A percentile compares a stretch with the other conserved stretches of the same genome.
These are phyloP conservation scores for Coregonus clupeaformis DNA, from an alignment of 2,113 vertebrate species.

Conservation along the genomic window DNA sequence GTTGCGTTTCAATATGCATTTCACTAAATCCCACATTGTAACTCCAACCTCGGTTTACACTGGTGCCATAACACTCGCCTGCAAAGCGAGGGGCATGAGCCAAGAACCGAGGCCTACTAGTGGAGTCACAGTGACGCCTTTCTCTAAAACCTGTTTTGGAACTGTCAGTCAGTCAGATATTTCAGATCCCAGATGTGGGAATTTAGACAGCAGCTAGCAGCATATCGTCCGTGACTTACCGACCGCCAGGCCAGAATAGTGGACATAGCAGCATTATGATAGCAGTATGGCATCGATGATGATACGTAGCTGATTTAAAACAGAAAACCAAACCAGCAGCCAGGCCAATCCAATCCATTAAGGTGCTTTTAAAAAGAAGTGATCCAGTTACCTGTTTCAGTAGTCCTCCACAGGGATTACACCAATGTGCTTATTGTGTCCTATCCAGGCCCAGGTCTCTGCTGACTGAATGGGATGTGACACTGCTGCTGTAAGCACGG, in stretches of 20 bases:
- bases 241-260: slow-evolving; percentile 17
- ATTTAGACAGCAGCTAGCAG: slow-evolving; percentile 27
- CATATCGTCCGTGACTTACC: slow-evolving; percentile 1
- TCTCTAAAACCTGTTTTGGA: slow-evolving; percentile 53
- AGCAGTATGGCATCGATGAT: slow-evolving; percentile 42
- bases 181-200: slow-evolving; percentile 49
- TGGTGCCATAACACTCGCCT: neutral
- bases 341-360: slow-evolving; percentile 80
- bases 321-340: slow-evolving; percentile 61
- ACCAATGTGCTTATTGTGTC: slow-evolving; percentile 78
- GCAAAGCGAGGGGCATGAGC: neutral
- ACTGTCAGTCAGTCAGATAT: slow-evolving; percentile 28
- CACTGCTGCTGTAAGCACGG: slow-evolving; percentile 64
- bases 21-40: slow-evolving; percentile 10
- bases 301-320: slow-evolving; percentile 64
- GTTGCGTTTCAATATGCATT: slow-evolving; percentile 23
- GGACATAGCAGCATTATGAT: slow-evolving; percentile 33
- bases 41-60: slow-evolving; percentile 13
- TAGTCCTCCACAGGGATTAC: slow-evolving; percentile 78
- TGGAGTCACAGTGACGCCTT: slow-evolving; percentile 51
- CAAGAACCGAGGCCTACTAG: neutral
- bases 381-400: slow-evolving; percentile 80
- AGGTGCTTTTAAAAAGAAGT: slow-evolving; percentile 81
- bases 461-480: slow-evolving; percentile 62
- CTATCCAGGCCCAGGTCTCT: slow-evolving; percentile 47